Base-by-base conservation (phyloP, 2,113 vertebrate species). In the Pedetes capensis region DNA sequence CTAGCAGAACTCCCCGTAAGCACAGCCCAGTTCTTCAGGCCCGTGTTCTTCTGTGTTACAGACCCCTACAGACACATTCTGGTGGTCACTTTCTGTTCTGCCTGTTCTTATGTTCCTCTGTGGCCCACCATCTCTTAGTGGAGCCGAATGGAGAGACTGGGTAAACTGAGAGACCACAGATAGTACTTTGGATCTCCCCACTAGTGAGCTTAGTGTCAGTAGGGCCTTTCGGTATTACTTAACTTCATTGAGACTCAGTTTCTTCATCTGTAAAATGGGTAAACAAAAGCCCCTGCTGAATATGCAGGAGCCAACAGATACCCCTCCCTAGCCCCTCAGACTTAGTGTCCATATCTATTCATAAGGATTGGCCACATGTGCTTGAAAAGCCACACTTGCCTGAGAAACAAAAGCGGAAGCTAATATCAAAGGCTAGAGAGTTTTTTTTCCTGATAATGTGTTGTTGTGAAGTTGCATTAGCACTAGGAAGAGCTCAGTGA, bases 101-200 rank as follows among this genome's bases (percentile, higher is more conserved):
- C 17, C 63, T 91, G 97, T 68, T 75, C 53, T 66, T 92, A 44
- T 37, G 39, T 68, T 96, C 55, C 64, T 91, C 34, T 71, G 6
- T 34, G 34, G 89, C 59, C 18, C n/a, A 1, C 3, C 44, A 39
- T 49, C 12, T 8, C 47, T 53, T 3, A 0, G 14, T 7, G 17
- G 32, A 57, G 57, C 34, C 34, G 51, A 42, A 32, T 17, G 16
- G 20, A 75, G 17, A 44, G 16, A n/a, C 20, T 37, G n/a, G 25
- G 23, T 66, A 51, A 84, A 29, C 34, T 25, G 75, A 37, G 94
- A 92, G 68, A 20, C 9, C 42, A 49, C 49, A 75, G 37, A 20
- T 1, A 20, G n/a, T 13, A 25, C 4, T 74, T 59, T 49, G 44
- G 7, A 8, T 53, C 57, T 75, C 18, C 18, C 37, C 18, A n/a